phyloP scores from a whole-genome alignment of 2,797 vertebrate genomes.

The Anguilla megastoma region DNA sequence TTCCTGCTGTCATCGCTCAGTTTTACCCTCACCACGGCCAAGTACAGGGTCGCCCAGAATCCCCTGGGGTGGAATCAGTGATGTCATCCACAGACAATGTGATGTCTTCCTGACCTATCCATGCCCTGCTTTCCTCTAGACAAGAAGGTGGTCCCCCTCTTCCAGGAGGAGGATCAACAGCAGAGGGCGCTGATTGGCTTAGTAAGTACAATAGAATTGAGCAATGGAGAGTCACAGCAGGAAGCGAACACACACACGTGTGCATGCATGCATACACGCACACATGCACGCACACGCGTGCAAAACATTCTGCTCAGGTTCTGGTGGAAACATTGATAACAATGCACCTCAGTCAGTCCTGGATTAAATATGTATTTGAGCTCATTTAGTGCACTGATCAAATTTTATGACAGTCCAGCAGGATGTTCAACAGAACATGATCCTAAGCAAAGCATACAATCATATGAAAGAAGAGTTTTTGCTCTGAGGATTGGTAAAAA shows the following conservation, averaged over 20 bases:
- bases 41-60: not conserved
- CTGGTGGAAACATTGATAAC: not conserved
- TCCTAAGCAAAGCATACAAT: not conserved
- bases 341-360: not conserved
- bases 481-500: not conserved
- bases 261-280: not conserved
- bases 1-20: not conserved
- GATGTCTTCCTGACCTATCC: not conserved
- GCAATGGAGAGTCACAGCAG: not conserved
- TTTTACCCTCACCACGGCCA: not conserved
- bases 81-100: not conserved
- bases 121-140: conserved; percentile 66
- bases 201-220: conserved; percentile 71
- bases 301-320: not conserved
- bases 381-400: not conserved
- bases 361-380: not conserved
- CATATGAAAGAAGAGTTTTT: not conserved
- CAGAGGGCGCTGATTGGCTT: conserved; percentile 86
- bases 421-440: not conserved
- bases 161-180: conserved; percentile 87
- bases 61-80: not conserved
- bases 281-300: not conserved
- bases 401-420: not conserved
- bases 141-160: conserved; percentile 80
- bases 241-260: not conserved